Base-by-base conservation (phyloP, 2,888 invertebrate genomes). In the Gandaritis pyraliata region DNA sequence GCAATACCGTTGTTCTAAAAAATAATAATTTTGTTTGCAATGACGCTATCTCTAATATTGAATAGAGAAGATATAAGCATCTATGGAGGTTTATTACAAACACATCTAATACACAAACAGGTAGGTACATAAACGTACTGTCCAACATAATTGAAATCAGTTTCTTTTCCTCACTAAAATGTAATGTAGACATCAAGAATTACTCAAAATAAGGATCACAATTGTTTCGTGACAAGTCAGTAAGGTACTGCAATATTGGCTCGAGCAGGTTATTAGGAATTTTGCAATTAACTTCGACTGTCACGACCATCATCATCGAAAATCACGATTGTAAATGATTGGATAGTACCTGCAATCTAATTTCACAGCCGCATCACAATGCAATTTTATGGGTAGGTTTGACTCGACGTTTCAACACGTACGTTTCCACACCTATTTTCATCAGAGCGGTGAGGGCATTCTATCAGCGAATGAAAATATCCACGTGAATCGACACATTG, bases 261-360 rank as follows among this genome's bases (percentile, higher is more conserved):
- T 36, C 29, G 38, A 48, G 53, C 46, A 16, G 36, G 59, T 56
- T 59, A 60, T 56, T 64, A 59, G 29, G 46, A 53, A 68, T 64
- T 66, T 64, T 56, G 59, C 53, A 58, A 57, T 66, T 66, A 69
- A 58, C 59, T 60, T 58, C 41, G 77, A 70, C 77, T 80, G 81
- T 84, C 87, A 86, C 87, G 83, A 86, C 79, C 73, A 72, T 81
- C 81, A 85, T 87, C 83, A 82, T 82, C 74, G 74, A 78, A 82
- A 83, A 88, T 87, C 86, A 87, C 85, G 85, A 85, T 84, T 76
- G 76, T 78, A 60, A 81, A 85, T 88, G 82, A 86, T 85, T 82
- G 83, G 83, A 84, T 79, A 80, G 81, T 82, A 75, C 81, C 33
- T 52, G 86, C 88, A 88, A 90, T 87, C 85, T 84, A 86, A 89